Percentiles rank a stretch among this genome's conserved stretches.
Conservation (phyloP, 2,888 invertebrate genomes). For the Pantelozetes paolii region DNA sequence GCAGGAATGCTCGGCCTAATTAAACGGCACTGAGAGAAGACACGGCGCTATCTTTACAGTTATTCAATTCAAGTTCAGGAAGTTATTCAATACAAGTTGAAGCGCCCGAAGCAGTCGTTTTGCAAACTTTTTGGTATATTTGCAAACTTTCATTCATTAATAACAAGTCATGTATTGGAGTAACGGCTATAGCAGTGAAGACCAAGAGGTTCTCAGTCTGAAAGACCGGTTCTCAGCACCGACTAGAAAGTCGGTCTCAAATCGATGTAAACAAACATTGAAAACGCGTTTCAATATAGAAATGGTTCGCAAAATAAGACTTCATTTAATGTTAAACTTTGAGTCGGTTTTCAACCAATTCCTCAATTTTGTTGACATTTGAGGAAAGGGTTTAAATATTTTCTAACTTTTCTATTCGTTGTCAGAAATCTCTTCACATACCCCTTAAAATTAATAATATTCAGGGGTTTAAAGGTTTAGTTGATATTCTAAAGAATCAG, state of each 20-base stretch:
- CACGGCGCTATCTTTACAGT: conserved; percentile 1
- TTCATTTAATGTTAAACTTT: too few relatives aligned
- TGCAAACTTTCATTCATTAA: conserved; percentile 19
- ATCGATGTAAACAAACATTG: neutral
- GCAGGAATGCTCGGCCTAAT: neutral
- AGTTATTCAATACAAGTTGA: conserved; percentile 15
- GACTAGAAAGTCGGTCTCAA: conserved; percentile 9
- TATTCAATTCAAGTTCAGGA: conserved; percentile 16
- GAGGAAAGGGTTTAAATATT: too few relatives aligned
- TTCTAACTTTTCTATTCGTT: too few relatives aligned
- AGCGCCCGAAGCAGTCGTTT: neutral
- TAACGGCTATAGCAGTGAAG: neutral
- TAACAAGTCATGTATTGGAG: conserved; percentile 1
- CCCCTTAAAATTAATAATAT: too few relatives aligned
- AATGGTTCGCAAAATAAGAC: neutral
- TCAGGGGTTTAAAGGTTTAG: too few relatives aligned
- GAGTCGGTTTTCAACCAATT: too few relatives aligned
- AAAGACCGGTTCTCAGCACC: conserved; percentile 6
- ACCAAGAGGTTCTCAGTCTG: conserved; percentile 5
- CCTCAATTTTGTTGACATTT: too few relatives aligned
- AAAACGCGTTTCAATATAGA: neutral
- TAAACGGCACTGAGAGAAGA: neutral
- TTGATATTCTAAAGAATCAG: too few relatives aligned
- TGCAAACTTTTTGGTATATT: neutral
- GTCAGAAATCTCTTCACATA: too few relatives aligned